Percentiles rank a stretch among this genome's conserved stretches.
Conservation (phyloP, 2,888 invertebrate species). For the Chromoteleia sp. region DNA sequence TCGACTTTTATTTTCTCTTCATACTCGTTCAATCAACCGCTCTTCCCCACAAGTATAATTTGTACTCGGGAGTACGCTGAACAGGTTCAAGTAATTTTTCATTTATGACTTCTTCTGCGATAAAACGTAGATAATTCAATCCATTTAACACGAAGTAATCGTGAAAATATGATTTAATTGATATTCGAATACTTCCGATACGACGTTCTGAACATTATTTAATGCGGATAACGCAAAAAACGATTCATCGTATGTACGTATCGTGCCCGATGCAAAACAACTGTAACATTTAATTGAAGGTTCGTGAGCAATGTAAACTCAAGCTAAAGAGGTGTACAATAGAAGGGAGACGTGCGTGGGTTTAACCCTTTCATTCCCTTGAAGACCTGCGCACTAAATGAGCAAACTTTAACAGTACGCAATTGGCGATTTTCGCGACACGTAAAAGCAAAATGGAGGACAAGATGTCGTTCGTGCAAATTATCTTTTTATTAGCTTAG, state of each 20-base stretch:
- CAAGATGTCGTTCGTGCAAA: conserved; percentile 45
- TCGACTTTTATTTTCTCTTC: conserved; percentile 49
- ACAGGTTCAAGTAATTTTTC: conserved; percentile 58
- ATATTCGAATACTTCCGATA: no score
- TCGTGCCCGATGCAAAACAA: no score
- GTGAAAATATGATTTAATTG: no score
- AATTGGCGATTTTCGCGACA: conserved; percentile 77
- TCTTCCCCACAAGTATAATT: conserved; percentile 68
- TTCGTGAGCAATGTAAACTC: no score
- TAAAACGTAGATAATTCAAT: conserved; percentile 12
- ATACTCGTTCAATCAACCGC: conserved; percentile 57
- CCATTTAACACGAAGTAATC: neutral
- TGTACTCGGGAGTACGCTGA: conserved; percentile 37
- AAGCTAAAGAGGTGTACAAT: neutral
- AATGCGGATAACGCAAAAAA: no score
- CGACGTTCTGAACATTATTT: no score
- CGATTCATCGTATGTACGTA: no score
- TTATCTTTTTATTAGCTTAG: neutral
- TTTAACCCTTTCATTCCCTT: conserved; percentile 63
- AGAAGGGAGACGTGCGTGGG: conserved; percentile 32
- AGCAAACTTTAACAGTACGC: conserved; percentile 72
- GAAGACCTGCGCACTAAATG: conserved; percentile 77
- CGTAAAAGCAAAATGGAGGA: conserved; percentile 77
- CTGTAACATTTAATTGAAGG: no score
- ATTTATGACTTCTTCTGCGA: conserved; percentile 23